phyloP scores from a whole-genome alignment of 2,888 invertebrate species.

The Apotomis capreana region DNA sequence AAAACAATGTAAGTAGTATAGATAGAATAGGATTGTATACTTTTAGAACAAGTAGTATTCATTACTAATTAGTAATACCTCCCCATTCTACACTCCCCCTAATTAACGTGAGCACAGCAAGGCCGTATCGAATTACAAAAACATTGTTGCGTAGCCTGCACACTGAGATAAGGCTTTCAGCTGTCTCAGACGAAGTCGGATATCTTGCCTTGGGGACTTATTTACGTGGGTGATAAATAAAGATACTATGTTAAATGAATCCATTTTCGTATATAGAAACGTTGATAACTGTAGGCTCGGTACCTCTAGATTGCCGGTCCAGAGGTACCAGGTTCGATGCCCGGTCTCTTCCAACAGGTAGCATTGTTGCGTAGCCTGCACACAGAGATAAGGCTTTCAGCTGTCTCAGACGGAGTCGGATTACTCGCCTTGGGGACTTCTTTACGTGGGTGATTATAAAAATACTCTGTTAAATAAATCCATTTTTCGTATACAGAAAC shows the following conservation, averaged over 20 bases:
- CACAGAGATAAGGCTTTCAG: conserved; percentile 14
- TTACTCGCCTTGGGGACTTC: not conserved
- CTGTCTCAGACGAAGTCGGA: conserved; percentile 12
- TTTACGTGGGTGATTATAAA: not conserved
- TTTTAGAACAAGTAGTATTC: no score
- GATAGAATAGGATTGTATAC: no score
- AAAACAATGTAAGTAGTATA: no score
- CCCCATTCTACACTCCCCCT: conserved; percentile 2
- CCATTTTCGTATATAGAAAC: no score
- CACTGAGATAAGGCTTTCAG: conserved; percentile 14
- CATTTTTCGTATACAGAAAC: no score
- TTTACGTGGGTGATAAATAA: no score
- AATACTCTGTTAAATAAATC: not conserved
- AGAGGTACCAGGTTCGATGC: no score
- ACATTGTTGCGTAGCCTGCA: conserved; percentile 23
- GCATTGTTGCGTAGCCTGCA: conserved; percentile 21
- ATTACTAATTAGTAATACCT: not conserved
- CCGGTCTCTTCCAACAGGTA: no score
- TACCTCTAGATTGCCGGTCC: no score
- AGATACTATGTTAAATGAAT: not conserved
- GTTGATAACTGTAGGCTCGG: no score
- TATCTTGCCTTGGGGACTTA: not conserved
- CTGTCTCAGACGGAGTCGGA: conserved; percentile 12
- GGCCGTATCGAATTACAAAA: conserved; percentile 25
- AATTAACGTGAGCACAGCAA: not conserved